Base-by-base conservation (phyloP, 2,797 vertebrate species). In the Anabacerthia variegaticeps region DNA sequence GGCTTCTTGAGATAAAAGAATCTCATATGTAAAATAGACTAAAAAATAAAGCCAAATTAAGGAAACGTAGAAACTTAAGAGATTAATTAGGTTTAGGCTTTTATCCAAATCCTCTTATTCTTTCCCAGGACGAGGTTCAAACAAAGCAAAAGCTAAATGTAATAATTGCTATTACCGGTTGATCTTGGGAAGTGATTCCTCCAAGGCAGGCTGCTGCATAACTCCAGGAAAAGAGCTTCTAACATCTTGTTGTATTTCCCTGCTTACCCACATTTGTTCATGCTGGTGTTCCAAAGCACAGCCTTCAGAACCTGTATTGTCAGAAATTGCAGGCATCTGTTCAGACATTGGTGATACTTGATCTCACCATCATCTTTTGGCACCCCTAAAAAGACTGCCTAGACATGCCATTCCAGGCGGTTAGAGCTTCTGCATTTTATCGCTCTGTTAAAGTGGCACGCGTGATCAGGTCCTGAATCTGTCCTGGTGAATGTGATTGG, bases 51-150 rank as follows among this genome's bases (percentile, higher is more conserved):
- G 28, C 59, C 22, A 88, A 87, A 74, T 65, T 71, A 87, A 77
- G 41, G 24, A 85, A 89, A 54, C 14, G 54, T 27, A 48, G 76
- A 85, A 91, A 3, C 5, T 44, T 30, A 41, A 52, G 76, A 73
- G 65, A 88, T 92, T 88, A 79, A 67, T 55, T 61, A 3, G 12
- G 24, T 61, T 89, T 79, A 80, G 39, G 26, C n/a, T 89, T 91
- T 91, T 79, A 69, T 79, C 43, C 52, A 95, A 95, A 92, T 95
- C 67, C 62, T 87, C 34, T 89, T 91, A 78, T 15, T 79, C n/a
- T 79, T 87, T 79, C 55, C 36, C 68, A 88, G 51, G 63, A 85
- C 0, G 10, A 73, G 3, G 48, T 73, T 96, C 59, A 79, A 89
- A 82, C 54, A 89, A 89, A 88, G 58, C 22, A 75, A 90, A 92